Percentiles rank a stretch among this genome's conserved stretches.
Conservation (phyloP, 2,113 vertebrate species). For the Accipiter virgatus region DNA sequence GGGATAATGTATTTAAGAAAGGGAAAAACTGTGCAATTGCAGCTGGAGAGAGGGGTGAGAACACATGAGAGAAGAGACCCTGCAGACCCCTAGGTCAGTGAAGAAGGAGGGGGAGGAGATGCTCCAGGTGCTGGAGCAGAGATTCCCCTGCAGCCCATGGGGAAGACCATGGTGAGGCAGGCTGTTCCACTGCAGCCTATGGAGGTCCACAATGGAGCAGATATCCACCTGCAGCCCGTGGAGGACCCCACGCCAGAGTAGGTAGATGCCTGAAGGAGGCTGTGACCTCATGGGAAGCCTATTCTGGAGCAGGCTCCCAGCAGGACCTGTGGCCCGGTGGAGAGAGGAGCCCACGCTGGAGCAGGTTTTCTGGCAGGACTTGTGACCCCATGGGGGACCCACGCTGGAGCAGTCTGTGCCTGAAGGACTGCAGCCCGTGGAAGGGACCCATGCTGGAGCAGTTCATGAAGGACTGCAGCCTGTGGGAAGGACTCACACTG, state of each 20-base stretch:
- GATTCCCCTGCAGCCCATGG: background rate
- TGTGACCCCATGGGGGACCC: too few species aligned
- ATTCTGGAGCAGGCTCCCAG: too few species aligned
- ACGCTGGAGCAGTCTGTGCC: background rate
- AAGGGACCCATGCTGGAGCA: background rate
- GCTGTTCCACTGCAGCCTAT: background rate
- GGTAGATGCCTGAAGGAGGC: too few species aligned
- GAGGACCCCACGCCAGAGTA: too few species aligned
- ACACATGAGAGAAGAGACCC: background rate
- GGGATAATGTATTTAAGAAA: background rate
- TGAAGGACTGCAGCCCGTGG: background rate
- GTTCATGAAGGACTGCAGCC: background rate
- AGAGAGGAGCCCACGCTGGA: too few species aligned
- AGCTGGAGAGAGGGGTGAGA: background rate
- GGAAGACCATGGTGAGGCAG: background rate
- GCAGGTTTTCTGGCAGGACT: background rate
- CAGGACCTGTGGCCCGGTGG: too few species aligned
- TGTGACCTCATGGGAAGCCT: too few species aligned
- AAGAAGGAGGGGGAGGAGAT: background rate
- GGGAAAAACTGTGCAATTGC: background rate
- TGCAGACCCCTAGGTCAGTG: background rate
- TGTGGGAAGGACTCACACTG: too few species aligned
- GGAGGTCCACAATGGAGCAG: too few species aligned
- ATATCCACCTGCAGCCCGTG: too few species aligned
- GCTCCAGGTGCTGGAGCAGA: background rate